Percentiles rank a stretch among this genome's conserved stretches.
These are phyloP conservation scores for Melopsittacus undulatus DNA, from an alignment of 2,797 vertebrate species.

Conservation along the genomic window DNA sequence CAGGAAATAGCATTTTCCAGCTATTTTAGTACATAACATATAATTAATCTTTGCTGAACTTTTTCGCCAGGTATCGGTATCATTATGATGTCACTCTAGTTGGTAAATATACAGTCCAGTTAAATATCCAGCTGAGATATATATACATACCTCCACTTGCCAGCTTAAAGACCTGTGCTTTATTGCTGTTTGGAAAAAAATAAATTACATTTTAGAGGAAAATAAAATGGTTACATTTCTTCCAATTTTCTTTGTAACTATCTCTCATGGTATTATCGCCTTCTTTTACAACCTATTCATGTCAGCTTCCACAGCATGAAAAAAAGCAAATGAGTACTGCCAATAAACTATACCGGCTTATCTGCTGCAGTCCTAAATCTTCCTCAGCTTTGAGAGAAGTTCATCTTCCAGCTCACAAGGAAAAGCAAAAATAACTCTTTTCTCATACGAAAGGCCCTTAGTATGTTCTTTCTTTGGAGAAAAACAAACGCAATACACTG, in stretches of 20 bases:
- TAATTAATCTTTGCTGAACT: background rate
- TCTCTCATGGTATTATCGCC: background rate
- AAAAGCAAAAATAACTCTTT: background rate
- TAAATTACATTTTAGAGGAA: background rate
- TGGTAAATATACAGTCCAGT: background rate
- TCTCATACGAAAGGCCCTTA: background rate
- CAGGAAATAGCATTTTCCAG: background rate
- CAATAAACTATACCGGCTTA: background rate
- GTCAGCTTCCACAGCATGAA: slow-evolving; percentile 10
- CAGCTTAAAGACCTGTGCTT: background rate
- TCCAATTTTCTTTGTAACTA: background rate
- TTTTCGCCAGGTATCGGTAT: background rate
- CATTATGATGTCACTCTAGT: background rate
- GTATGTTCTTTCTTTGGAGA: background rate
- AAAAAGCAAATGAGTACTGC: slow-evolving; percentile 6
- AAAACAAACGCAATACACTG: background rate
- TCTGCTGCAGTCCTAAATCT: background rate
- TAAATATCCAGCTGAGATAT: background rate
- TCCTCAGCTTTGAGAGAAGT: background rate
- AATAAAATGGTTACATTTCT: background rate
- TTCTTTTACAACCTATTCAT: background rate
- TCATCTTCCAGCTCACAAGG: background rate
- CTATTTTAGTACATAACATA: background rate
- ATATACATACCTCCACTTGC: background rate
- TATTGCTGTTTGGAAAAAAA: background rate